Conservation (phyloP, 2,797 vertebrate genomes). For the Simalia tracyae region DNA sequence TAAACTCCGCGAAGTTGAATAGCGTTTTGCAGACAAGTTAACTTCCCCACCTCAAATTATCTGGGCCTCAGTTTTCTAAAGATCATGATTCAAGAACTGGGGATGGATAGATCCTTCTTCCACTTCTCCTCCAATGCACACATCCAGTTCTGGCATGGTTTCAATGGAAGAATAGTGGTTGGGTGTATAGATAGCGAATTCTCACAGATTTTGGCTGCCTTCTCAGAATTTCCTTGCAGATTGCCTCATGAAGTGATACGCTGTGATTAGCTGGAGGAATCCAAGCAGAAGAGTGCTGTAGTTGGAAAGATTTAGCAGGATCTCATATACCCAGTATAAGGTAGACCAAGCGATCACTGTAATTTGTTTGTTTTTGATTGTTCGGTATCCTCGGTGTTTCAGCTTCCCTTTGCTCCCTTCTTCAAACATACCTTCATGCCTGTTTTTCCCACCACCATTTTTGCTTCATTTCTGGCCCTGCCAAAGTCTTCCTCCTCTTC, state of each 20-base stretch:
- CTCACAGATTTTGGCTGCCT: neutral
- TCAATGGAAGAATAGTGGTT: neutral
- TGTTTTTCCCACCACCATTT: too few species aligned
- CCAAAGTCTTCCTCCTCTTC: too few species aligned
- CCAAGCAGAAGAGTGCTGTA: neutral
- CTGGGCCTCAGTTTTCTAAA: neutral
- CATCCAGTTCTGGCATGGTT: neutral
- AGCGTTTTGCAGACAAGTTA: neutral
- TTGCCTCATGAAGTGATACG: neutral
- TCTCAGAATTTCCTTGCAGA: neutral
- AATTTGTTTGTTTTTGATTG: too few species aligned
- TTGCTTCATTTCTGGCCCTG: too few species aligned
- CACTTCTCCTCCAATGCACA: neutral
- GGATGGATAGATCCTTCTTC: too few species aligned
- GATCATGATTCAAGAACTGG: neutral
- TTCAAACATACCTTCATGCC: too few species aligned
- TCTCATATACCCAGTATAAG: neutral
- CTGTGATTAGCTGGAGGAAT: neutral
- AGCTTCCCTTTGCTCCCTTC: too few species aligned
- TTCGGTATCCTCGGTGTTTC: too few species aligned
- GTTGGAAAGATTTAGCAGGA: neutral
- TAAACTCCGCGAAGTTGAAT: constrained; percentile 19
- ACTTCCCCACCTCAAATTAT: neutral
- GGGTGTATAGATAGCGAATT: neutral
- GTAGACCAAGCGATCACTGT: neutral